phyloP scores from a whole-genome alignment of 2,888 invertebrate species.

The Tachina grossa region DNA sequence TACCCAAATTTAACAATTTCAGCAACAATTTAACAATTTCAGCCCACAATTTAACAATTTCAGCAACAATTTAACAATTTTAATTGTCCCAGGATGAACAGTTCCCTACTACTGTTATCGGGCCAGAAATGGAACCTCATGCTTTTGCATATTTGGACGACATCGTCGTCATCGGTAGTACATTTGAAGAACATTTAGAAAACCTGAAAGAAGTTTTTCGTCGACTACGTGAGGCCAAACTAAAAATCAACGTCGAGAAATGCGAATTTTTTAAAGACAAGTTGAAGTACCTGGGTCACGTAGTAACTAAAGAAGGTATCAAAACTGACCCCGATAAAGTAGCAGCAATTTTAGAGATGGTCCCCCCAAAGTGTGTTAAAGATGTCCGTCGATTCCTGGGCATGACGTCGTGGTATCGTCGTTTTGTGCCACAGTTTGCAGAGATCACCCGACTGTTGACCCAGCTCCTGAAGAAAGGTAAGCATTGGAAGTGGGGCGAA shows the following conservation, averaged over 20 bases:
- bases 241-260: neutral
- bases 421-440: neutral
- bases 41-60: no score
- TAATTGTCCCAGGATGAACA: no score
- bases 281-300: neutral
- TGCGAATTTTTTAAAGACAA: neutral
- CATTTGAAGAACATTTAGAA: no score
- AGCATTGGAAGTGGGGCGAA: neutral
- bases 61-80: no score
- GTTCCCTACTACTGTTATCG: no score
- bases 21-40: no score
- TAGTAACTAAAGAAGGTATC: neutral
- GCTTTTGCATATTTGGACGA: no score
- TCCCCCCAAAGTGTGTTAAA: neutral
- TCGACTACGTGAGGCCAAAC: neutral
- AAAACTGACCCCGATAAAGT: neutral
- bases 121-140: no score
- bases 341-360: neutral
- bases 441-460: neutral
- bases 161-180: no score
- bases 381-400: neutral
- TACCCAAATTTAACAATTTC: no score
- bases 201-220: neutral
- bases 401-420: neutral
- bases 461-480: neutral